phyloP scores from a whole-genome alignment of 2,888 invertebrate genomes.

The Hydriomena furcata region DNA sequence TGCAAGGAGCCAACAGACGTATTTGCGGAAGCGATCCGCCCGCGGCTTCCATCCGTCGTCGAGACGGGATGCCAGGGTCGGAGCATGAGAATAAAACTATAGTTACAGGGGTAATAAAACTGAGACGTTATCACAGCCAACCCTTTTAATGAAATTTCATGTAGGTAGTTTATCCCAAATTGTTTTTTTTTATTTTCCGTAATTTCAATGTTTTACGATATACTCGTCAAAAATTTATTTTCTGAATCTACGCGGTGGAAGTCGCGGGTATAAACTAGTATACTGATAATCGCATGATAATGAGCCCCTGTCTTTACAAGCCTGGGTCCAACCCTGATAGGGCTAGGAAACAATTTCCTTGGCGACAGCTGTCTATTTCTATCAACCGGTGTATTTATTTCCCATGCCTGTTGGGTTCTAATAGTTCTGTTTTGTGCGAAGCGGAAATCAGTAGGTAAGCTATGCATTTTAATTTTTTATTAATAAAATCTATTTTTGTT shows the following conservation, averaged over 20 bases:
- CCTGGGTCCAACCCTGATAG: conserved; percentile 12
- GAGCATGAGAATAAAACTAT: too few species aligned
- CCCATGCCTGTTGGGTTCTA: conserved; percentile 19
- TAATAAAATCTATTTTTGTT: background rate
- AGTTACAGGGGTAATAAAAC: too few species aligned
- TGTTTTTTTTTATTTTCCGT: too few species aligned
- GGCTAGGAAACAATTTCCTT: conserved; percentile 36
- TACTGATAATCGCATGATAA: too few species aligned
- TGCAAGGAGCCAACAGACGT: conserved; percentile 29
- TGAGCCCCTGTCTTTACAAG: too few species aligned
- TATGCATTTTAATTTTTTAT: conserved; percentile 7
- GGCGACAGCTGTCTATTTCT: conserved; percentile 35
- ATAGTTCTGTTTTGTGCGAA: conserved; percentile 8
- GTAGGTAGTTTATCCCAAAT: too few species aligned
- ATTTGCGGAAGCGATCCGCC: conserved; percentile 27
- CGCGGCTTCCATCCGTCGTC: conserved; percentile 25
- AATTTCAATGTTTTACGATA: too few species aligned
- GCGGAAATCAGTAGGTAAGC: background rate
- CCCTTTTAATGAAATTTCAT: too few species aligned
- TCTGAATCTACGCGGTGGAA: too few species aligned
- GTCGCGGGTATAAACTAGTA: too few species aligned
- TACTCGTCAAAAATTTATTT: too few species aligned
- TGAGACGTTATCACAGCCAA: too few species aligned
- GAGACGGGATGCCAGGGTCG: conserved; percentile 18
- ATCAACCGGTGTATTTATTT: conserved; percentile 35